A percentile compares a stretch with the other conserved stretches of the same genome.
Evolutionary conservation across 2,888 invertebrate species (phyloP).

Genomic region (Acleris holmiana): DNA sequence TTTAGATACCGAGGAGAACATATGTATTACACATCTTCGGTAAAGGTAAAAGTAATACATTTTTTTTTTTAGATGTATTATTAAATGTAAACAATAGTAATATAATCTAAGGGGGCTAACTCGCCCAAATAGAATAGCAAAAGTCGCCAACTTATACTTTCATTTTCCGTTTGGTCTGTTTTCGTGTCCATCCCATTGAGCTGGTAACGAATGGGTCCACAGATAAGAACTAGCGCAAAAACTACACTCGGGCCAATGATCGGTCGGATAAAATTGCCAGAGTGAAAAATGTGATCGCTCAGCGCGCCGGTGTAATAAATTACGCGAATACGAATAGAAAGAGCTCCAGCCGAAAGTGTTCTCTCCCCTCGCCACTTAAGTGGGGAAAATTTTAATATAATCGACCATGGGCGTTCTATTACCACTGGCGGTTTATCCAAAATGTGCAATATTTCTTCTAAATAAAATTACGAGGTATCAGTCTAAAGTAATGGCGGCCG

Average conservation of each 20-base stretch:
- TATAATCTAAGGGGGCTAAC: too few species aligned
- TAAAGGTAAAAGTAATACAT: too few species aligned
- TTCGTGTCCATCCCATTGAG: slow-evolving; percentile 26
- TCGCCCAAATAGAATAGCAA: too few species aligned
- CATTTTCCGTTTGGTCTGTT: slow-evolving; percentile 4
- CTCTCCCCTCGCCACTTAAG: slow-evolving; percentile 42
- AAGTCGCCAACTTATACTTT: not conserved
- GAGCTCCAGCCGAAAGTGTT: slow-evolving; percentile 52
- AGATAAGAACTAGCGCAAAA: slow-evolving; percentile 53
- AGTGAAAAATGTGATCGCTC: slow-evolving; percentile 58
- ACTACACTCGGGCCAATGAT: slow-evolving; percentile 56
- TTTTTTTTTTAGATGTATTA: too few species aligned
- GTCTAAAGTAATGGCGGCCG: too few species aligned
- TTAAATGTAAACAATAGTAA: too few species aligned
- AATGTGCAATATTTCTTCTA: too few species aligned
- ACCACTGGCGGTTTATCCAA: slow-evolving; percentile 16
- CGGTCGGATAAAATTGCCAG: slow-evolving; percentile 57
- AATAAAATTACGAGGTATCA: too few species aligned
- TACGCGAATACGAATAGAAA: slow-evolving; percentile 65
- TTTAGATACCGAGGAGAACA: too few species aligned
- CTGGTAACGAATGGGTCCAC: slow-evolving; percentile 51
- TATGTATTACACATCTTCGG: too few species aligned
- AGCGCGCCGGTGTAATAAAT: slow-evolving; percentile 61
- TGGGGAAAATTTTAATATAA: slow-evolving; percentile 35
- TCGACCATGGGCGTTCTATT: slow-evolving; percentile 31